Base-by-base conservation (phyloP, 2,797 vertebrate species). In the Galago senegalensis region DNA sequence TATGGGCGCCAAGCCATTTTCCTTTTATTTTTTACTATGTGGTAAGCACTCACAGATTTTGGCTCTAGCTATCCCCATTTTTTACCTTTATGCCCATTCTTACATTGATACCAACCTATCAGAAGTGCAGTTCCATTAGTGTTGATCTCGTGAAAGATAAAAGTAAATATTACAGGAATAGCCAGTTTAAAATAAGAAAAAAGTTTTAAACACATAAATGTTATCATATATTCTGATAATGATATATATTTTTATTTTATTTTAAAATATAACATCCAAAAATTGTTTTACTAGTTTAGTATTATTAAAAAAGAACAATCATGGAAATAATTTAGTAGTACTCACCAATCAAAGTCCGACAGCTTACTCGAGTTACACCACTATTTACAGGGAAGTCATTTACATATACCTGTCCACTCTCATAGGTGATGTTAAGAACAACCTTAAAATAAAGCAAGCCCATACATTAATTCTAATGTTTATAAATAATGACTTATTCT, bases 381-480 rank as follows among this genome's bases (percentile, higher is more conserved):
- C 98, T 99, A 97, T 99, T 99, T 94, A 99, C 98, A 1, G 99
- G 99, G 95, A 99, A 98, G 95, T 99, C 99, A 98, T 99, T 99
- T 87, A 99, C 98, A 97, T 99, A 98, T 2, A 99, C 98, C 97
- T 99, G 99, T 94, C 99, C 99, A 69, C 93, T 98, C 82, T 91
- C 95, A 92, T 98, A 99, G 96, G 98, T 98, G 97, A 99, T 97
- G 94, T 99, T 99, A 97, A 99, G 98, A 97, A 98, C 93, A 97
- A 99, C 98, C 99, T 99, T 98, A 93, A 99, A 98, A 97, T 98
- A 65, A 98, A 98, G 91, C 85, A 97, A 97, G 96, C 89, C 97
- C 37, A 97, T 69, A 83, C 60, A 95, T 97, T 96, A 97, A 94
- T 96, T 84, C 89, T 91, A 95, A 58, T 72, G 43, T 92, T 95